Base-by-base conservation (phyloP, 2,888 invertebrate species). In the Bruchidius siliquastri region DNA sequence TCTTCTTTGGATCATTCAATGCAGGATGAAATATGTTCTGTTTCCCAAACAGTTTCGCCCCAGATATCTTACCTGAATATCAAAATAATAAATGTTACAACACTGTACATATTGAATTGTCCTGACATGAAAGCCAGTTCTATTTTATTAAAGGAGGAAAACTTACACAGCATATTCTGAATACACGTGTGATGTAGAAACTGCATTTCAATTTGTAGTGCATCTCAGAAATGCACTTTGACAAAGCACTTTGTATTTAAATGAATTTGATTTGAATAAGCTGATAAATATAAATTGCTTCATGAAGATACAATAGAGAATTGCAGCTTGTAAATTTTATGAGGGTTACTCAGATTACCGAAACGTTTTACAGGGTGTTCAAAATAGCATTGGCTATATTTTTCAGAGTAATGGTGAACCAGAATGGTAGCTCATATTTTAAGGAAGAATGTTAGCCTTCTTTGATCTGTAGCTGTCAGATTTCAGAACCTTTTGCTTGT, bases 11-110 rank as follows among this genome's bases (percentile, higher is more conserved):
- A 70, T 84, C 85, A 67, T 85, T 82, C 80, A 91, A 86, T 20
- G 88, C 89, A 0, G 92, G 91, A 87, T 92, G 91, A 85, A 91
- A 91, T 68, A 88, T 85, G 71, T 82, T 86, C 84, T 89, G 88
- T 73, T 84, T 87, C 0, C 88, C 88, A 80, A 90, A 90, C 10
- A 91, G 88, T 68, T 85, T 82, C 32, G 88, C 81, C 75, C 89
- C 82, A 80, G 86, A 88, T 4, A 74, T 71, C 70, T 74, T 76
- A 72, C 75, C 75, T 75, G 66, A 20, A 67, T 67, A 69, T 26
- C 22, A n/a, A 67, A 49, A 68, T 68, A 10, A 68, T 68, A 68
- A 21, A 49, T 26, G 3, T 26, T 26, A 4, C 2, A 26, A 26
- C 26, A 26, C 26, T 26, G 8, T 26, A 26, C 26, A 8, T 26